Conservation (phyloP, 2,797 vertebrate genomes). For the Phaenicophaeus curvirostris region DNA sequence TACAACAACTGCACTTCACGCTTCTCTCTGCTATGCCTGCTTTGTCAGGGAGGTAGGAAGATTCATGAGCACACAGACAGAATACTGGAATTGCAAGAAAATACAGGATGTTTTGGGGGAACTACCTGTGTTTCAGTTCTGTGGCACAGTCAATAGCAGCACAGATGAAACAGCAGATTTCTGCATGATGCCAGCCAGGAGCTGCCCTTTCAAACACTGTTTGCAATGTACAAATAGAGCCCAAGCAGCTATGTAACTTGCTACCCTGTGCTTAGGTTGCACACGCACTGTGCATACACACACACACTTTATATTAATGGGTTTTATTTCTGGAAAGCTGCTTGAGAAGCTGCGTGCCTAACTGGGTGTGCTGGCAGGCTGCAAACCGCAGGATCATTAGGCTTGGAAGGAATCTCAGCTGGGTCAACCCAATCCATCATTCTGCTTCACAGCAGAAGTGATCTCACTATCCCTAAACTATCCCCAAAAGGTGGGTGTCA, state of each 20-base stretch:
- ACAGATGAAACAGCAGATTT: background rate
- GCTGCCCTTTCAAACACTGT: background rate
- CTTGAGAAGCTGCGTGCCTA: background rate
- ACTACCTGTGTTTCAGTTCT: background rate
- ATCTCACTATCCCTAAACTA: background rate
- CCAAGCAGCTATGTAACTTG: background rate
- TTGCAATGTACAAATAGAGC: background rate
- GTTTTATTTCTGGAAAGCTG: background rate
- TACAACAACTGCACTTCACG: background rate
- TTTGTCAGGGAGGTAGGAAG: background rate
- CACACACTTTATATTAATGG: background rate
- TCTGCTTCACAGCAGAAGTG: background rate
- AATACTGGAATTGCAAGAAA: background rate
- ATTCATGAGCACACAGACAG: background rate
- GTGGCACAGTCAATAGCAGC: background rate
- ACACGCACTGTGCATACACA: no score
- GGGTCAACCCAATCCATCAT: background rate
- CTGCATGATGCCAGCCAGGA: rapidly evolving
- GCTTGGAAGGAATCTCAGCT: background rate
- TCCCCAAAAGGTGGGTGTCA: background rate
- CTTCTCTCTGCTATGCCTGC: background rate
- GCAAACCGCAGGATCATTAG: background rate
- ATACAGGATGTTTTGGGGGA: background rate
- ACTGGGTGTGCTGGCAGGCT: background rate
- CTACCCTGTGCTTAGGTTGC: background rate